Base-by-base conservation (phyloP, 2,888 invertebrate genomes). In the Campoletis raptor region DNA sequence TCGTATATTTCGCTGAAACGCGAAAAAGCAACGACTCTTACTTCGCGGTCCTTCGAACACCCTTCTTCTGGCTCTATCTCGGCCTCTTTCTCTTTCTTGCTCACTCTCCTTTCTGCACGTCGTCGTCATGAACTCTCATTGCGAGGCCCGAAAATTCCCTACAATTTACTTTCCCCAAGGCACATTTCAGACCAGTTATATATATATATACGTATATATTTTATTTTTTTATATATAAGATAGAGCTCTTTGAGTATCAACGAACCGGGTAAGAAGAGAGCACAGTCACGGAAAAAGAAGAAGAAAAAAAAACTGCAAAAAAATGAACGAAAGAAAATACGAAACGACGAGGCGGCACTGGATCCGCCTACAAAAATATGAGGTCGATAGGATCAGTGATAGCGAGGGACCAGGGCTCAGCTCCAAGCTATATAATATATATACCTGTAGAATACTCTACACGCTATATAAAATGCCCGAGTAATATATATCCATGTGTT, bases 281-380 rank as follows among this genome's bases (percentile, higher is more conserved):
- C 81, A 83, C 69, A 74, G 83, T 83, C 83, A 81, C 52, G 81
- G 30, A 81, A 77, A 74, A 64, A 73, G 73, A 73, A 64, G 61
- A 24, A 67, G 69, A 81, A 73, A 78, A 15, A 61, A 73, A 66
- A 64, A n/a, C 45, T 15, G 45, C 21, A 77, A 72, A 74, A 37
- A 81, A 77, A 36, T 24, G 64, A 64, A 70, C 64, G 72, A 86
- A 80, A 83, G 83, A 86, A 85, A 83, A 86, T 86, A 86, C 83
- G 77, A 83, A 83, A 83, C 86, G 86, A 86, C 86, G 86, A 86
- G 86, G 86, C 86, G 86, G 86, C 86, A 83, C 83, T 83, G 86
- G 86, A 86, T 86, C 83, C 86, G 86, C 86, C 86, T 86, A 86
- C 86, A 86, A 86, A 86, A 86, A 86, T 86, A 86, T 86, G 86